These are phyloP conservation scores for Tenthredo distinguenda DNA, from an alignment of 2,888 invertebrate genomes.

Conservation along the genomic window DNA sequence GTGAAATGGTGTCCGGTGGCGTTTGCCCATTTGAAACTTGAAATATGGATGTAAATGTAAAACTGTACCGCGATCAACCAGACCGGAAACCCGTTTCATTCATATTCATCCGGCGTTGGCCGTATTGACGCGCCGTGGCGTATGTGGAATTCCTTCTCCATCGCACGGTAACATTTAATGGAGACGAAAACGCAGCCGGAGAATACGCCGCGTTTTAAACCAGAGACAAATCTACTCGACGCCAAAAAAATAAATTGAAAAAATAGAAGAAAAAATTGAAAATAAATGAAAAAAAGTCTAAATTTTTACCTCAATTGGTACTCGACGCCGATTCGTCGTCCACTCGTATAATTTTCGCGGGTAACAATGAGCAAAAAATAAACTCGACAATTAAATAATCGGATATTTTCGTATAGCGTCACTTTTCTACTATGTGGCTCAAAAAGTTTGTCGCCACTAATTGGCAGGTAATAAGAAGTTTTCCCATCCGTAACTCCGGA, in stretches of 20 bases:
- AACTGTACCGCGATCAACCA: constrained; percentile 64
- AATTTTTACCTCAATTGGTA: background rate
- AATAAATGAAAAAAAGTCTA: background rate
- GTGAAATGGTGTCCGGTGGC: constrained; percentile 13
- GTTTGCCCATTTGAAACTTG: constrained; percentile 18
- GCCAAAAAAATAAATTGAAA: background rate
- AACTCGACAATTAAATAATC: background rate
- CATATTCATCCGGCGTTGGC: constrained; percentile 65
- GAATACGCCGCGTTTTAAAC: constrained; percentile 37
- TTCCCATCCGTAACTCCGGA: background rate
- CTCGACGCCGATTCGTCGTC: background rate
- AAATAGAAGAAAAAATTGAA: too few relatives aligned
- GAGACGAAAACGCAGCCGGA: constrained; percentile 48
- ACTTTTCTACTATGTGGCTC: background rate
- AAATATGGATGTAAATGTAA: constrained; percentile 59
- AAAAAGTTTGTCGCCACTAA: constrained; percentile 6
- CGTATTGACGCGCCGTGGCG: constrained; percentile 61
- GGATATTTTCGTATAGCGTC: background rate
- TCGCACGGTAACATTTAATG: constrained; percentile 67
- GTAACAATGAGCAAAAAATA: background rate
- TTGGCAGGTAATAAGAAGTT: constrained; percentile 34
- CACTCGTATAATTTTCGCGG: background rate
- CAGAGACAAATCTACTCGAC: constrained; percentile 22
- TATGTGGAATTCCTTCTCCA: constrained; percentile 66
- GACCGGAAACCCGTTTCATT: constrained; percentile 69